Base-by-base conservation (phyloP, 2,797 vertebrate genomes). In the Typhlichthys eigenmanni region DNA sequence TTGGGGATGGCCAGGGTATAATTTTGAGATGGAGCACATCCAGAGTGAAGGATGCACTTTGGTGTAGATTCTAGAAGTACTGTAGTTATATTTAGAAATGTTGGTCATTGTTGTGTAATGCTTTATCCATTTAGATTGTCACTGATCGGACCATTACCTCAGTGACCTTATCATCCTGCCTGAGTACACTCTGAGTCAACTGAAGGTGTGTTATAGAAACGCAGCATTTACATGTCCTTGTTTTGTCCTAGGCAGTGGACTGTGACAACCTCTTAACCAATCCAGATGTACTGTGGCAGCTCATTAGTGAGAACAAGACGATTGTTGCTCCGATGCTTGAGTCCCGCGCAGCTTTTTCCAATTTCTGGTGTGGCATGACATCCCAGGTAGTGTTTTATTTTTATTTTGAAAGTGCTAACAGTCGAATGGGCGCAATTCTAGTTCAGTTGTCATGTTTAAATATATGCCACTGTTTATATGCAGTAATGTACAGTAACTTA, bases 331-430 rank as follows among this genome's bases (percentile, higher is more conserved):
- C 96, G 0, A 96, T 98, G 96, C 76, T 98, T 67, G 95, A 97
- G 3, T 98, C 96, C 0, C 92, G 96, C 2, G 96, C 95, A 0
- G 96, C 96, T 0, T 98, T 97, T 73, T 98, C 96, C 64, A 98
- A 98, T 86, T 98, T 98, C 86, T 98, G 96, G 96, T 96, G 95
- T 71, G 96, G 95, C 32, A 96, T 97, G 96, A 96, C 96, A 1
- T 86, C 94, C 0, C 94, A 98, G 96, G 96, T 97, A 86, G 46
- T 71, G 1, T 38, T 38, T 38, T 38, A 5, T 38, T 38, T 38
- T 38, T 38, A 38, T 7, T 38, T 9, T 38, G 4, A 24, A 56
- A 57, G 12, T 34, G 24, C 29, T 38, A 9, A 38, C 34, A 7
- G 8, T 38, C 8, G 34, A 6, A 38, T 9, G 8, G 34, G 34